phyloP scores from a whole-genome alignment of 2,888 invertebrate genomes.

The Geophilus truncorum region DNA sequence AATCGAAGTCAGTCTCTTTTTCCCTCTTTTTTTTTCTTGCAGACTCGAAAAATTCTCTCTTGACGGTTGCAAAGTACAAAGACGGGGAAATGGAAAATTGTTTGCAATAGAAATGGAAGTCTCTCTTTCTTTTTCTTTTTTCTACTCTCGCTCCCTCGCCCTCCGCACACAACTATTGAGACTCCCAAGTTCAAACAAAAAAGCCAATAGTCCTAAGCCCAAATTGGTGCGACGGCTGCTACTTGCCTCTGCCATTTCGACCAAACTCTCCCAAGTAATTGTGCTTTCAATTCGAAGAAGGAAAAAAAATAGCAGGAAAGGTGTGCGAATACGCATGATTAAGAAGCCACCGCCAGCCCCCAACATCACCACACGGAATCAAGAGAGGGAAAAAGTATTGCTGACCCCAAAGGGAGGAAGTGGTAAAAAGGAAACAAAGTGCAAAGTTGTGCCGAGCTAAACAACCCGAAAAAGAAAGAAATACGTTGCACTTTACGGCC shows the following conservation, averaged over 20 bases:
- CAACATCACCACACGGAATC: not conserved
- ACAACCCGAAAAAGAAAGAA: not conserved
- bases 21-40: not conserved
- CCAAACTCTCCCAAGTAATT: not conserved
- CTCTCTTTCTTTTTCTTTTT: too few relatives aligned
- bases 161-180: not conserved
- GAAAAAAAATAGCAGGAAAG: not conserved
- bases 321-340: not conserved
- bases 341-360: not conserved
- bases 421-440: not conserved
- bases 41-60: not conserved
- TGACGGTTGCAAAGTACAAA: not conserved
- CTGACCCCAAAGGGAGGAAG: not conserved
- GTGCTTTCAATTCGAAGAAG: not conserved
- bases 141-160: not conserved
- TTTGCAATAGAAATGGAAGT: not conserved
- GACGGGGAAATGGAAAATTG: not conserved
- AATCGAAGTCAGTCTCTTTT: not conserved
- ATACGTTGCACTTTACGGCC: not conserved
- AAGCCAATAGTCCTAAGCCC: not conserved
- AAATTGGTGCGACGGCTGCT: not conserved
- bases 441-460: not conserved
- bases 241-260: not conserved
- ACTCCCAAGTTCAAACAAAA: not conserved
- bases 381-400: not conserved